Percentiles rank a stretch among this genome's conserved stretches.
These are phyloP conservation scores for Platycheirus albimanus DNA, from an alignment of 2,888 invertebrate species.

Conservation along the genomic window DNA sequence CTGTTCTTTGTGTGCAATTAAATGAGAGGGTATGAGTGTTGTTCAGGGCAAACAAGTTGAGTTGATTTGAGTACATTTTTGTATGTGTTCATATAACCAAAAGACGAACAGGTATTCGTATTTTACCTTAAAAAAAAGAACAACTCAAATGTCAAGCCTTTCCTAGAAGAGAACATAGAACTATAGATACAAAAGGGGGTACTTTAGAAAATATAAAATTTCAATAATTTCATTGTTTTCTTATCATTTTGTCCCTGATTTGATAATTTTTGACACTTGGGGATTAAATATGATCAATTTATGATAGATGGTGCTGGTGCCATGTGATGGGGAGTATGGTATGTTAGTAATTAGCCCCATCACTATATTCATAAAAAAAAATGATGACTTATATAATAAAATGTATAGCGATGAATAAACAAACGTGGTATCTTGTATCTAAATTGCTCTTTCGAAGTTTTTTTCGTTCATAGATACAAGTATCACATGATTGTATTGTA, in stretches of 20 bases:
- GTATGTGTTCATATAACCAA: conserved; percentile 30
- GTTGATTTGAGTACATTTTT: conserved; percentile 6
- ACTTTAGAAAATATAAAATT: no score
- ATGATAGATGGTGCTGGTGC: conserved; percentile 14
- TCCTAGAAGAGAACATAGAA: neutral
- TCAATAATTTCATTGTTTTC: conserved; percentile 25
- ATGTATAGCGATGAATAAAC: conserved; percentile 7
- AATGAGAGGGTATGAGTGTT: conserved; percentile 28
- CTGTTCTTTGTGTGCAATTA: neutral
- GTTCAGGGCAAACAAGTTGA: conserved; percentile 57
- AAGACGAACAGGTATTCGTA: conserved; percentile 40
- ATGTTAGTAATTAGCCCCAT: conserved; percentile 16
- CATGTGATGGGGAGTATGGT: conserved; percentile 35
- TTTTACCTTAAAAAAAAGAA: no score
- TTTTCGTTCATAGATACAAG: neutral
- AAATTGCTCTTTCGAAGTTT: neutral
- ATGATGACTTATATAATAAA: conserved; percentile 36
- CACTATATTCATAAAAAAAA: neutral
- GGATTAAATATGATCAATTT: conserved; percentile 55
- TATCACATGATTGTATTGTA: conserved; percentile 22
- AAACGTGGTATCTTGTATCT: conserved; percentile 31
- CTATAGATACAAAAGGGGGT: neutral
- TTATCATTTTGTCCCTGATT: conserved; percentile 13
- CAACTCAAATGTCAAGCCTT: conserved; percentile 35
- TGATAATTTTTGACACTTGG: conserved; percentile 30